phyloP scores from a whole-genome alignment of 2,113 vertebrate genomes.

The Ptyas mucosa region DNA sequence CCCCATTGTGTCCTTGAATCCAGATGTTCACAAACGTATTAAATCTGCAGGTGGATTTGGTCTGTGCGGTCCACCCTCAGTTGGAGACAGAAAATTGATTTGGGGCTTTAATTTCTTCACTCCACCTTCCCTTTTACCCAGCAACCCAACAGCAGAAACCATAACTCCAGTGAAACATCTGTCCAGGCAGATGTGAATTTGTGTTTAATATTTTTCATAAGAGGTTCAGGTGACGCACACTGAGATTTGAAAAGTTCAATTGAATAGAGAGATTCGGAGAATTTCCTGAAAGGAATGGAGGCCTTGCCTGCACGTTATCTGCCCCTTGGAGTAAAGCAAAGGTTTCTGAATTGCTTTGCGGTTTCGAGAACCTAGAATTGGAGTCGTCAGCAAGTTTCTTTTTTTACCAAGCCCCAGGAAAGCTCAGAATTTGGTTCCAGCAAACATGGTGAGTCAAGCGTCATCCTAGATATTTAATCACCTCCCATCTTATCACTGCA shows the following conservation, averaged over 20 bases:
- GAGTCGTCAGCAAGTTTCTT: neutral
- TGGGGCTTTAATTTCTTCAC: rapidly evolving
- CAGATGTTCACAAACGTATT: neutral
- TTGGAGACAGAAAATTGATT: neutral
- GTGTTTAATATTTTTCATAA: neutral
- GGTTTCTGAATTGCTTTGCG: neutral
- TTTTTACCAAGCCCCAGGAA: neutral
- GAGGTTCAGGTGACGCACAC: neutral
- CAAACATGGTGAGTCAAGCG: neutral
- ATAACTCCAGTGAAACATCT: neutral
- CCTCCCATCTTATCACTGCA: neutral
- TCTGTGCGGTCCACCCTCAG: neutral
- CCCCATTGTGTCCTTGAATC: neutral
- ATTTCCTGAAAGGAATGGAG: neutral
- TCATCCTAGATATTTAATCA: neutral
- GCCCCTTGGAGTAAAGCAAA: neutral
- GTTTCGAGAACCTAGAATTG: neutral
- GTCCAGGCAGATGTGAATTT: neutral
- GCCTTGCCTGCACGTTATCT: neutral
- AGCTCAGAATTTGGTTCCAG: neutral
- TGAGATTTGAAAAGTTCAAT: neutral
- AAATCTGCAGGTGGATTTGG: neutral
- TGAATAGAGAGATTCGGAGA: neutral
- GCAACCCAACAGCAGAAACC: neutral
- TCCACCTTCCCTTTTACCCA: neutral